Evolutionary conservation across 2,888 invertebrate species (phyloP).

Genomic region (Choreutis nemorana): DNA sequence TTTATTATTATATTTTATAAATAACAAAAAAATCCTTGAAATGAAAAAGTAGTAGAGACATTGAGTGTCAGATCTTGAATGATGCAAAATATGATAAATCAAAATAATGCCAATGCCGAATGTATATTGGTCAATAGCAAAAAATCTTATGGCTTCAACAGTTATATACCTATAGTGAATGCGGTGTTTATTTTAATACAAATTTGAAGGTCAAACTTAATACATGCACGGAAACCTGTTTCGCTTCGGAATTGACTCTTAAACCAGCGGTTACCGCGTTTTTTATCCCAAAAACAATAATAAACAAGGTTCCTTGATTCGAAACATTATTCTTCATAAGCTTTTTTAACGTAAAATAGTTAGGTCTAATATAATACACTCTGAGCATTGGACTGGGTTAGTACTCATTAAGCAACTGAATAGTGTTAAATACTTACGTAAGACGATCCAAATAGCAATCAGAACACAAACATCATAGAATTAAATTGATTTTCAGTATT

Average conservation of each 20-base stretch:
- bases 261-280: too few relatives aligned
- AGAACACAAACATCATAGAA: conserved; percentile 47
- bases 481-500: conserved; percentile 34
- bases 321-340: too few relatives aligned
- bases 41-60: too few relatives aligned
- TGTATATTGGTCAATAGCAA: conserved; percentile 15
- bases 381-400: too few relatives aligned
- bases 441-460: conserved; percentile 47
- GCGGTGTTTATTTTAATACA: conserved; percentile 3
- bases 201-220: conserved; percentile 7
- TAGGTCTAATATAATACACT: conserved; percentile 9
- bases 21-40: too few relatives aligned
- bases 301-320: too few relatives aligned
- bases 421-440: conserved; percentile 51
- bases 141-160: conserved; percentile 34
- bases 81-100: conserved; percentile 16
- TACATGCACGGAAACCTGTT: conserved; percentile 6
- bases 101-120: conserved; percentile 28
- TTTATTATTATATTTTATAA: too few relatives aligned
- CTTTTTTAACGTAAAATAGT: too few relatives aligned
- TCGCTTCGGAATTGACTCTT: too few relatives aligned
- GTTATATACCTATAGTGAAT: conserved; percentile 1
- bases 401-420: conserved; percentile 43
- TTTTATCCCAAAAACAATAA: too few relatives aligned
- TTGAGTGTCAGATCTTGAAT: too few relatives aligned